Evolutionary conservation across 1,140 invertebrate genomes (phyloP).

Genomic region (Venustaconcha ellipsiformis): DNA sequence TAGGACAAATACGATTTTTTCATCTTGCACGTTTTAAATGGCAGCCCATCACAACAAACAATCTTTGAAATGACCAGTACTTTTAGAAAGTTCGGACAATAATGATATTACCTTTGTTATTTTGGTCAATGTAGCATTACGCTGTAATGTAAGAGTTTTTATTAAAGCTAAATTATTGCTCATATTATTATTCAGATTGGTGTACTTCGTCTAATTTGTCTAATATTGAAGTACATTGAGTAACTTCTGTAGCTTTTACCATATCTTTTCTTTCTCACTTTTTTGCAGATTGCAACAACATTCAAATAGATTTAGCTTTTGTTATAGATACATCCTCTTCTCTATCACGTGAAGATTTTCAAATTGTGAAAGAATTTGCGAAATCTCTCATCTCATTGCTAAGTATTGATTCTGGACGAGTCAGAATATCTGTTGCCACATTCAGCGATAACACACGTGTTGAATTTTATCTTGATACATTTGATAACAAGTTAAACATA

Average conservation of each 20-base stretch:
- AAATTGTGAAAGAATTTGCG: conserved; percentile 29
- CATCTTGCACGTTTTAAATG: no score
- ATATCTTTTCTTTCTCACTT: background rate
- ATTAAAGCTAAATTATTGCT: background rate
- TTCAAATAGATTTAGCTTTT: conserved; percentile 46
- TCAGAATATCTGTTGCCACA: conserved; percentile 41
- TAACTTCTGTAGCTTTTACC: background rate
- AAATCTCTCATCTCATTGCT: conserved; percentile 26
- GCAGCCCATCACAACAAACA: no score
- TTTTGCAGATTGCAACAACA: conserved; percentile 27
- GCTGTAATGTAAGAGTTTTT: background rate
- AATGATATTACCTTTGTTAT: no score
- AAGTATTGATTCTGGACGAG: conserved; percentile 41
- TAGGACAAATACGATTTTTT: no score
- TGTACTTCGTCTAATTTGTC: background rate
- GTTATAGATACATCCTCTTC: conserved; percentile 39
- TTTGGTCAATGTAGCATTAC: background rate
- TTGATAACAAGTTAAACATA: conserved; percentile 29
- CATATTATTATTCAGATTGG: background rate
- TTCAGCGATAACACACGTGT: conserved; percentile 34
- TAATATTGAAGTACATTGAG: background rate
- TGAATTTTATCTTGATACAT: conserved; percentile 44
- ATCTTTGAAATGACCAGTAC: no score
- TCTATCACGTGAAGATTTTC: conserved; percentile 28
- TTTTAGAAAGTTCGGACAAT: no score